Conservation (phyloP, 2,797 vertebrate species). For the Gymnoscopelus braueri region DNA sequence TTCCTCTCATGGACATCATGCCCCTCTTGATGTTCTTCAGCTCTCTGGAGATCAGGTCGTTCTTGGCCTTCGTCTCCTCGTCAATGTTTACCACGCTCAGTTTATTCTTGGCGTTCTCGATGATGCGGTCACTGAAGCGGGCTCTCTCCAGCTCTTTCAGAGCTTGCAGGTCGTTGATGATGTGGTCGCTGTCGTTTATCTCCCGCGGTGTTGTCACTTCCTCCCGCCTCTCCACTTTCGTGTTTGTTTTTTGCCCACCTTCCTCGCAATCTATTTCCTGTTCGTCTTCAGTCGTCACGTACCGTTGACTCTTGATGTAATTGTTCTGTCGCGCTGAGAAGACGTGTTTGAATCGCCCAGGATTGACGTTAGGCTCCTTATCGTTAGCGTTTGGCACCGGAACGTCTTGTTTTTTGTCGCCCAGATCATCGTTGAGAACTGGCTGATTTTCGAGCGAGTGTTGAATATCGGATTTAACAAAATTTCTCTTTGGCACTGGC, state of each 20-base stretch:
- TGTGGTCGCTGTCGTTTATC: constrained; percentile 59
- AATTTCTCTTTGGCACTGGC: constrained; percentile 66
- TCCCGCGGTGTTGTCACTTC: constrained; percentile 29
- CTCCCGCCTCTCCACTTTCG: constrained; percentile 13
- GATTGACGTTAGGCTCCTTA: constrained; percentile 46
- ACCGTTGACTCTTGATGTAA: constrained; percentile 82
- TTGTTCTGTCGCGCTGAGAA: constrained; percentile 82
- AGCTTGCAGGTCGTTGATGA: constrained; percentile 69
- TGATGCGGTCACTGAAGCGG: constrained; percentile 45
- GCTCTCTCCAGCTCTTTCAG: constrained; percentile 68
- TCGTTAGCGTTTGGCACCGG: too few species aligned
- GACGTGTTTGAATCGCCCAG: constrained; percentile 61
- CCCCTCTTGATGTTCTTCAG: constrained; percentile 73
- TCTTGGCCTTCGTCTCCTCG: constrained; percentile 61
- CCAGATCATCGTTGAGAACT: constrained; percentile 9
- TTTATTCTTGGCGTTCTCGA: constrained; percentile 48
- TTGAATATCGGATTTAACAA: constrained; percentile 60
- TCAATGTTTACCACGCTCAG: constrained; percentile 46
- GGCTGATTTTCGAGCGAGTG: constrained; percentile 49
- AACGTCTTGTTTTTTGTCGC: constrained; percentile 31
- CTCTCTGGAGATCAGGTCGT: constrained; percentile 71
- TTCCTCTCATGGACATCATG: constrained; percentile 76
- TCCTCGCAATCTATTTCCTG: constrained; percentile 40
- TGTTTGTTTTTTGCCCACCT: constrained; percentile 40
- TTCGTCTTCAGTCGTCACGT: constrained; percentile 50